phyloP scores from a whole-genome alignment of 2,888 invertebrate genomes.

The Hypolimnas misippus region DNA sequence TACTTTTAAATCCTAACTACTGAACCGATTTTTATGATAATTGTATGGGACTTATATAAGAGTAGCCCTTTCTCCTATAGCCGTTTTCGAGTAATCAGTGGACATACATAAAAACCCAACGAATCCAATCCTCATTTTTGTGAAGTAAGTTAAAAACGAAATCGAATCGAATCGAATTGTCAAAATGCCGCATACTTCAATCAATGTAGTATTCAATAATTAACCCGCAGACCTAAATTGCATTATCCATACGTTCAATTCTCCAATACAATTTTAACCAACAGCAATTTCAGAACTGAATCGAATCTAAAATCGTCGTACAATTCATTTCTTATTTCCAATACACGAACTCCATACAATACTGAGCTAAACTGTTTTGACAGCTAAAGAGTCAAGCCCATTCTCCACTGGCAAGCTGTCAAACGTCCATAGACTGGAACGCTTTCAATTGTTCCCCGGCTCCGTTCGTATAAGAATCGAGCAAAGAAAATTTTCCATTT shows the following conservation, averaged over 20 bases:
- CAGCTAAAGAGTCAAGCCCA: conserved; percentile 51
- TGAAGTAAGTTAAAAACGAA: too few relatives aligned
- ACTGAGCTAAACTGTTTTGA: conserved; percentile 43
- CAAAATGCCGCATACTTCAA: too few relatives aligned
- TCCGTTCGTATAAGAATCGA: conserved; percentile 35
- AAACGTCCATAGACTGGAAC: conserved; percentile 53
- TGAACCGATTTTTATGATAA: too few relatives aligned
- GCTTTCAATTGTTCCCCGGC: conserved; percentile 54
- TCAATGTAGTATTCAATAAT: too few relatives aligned
- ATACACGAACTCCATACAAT: conserved; percentile 14
- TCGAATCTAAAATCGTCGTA: neutral
- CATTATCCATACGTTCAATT: neutral
- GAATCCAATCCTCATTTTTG: too few relatives aligned
- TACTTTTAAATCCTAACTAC: too few relatives aligned
- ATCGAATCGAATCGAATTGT: too few relatives aligned
- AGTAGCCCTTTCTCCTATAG: too few relatives aligned
- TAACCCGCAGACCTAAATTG: neutral
- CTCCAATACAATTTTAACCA: neutral
- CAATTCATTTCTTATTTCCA: conserved; percentile 2
- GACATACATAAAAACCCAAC: too few relatives aligned
- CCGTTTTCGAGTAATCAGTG: too few relatives aligned
- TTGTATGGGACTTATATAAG: too few relatives aligned
- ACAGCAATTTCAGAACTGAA: neutral
- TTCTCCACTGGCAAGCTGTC: conserved; percentile 69
- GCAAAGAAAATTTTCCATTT: conserved; percentile 63